These are phyloP conservation scores for Xerus rutilus DNA, from an alignment of 2,797 vertebrate species.

Conservation along the genomic window DNA sequence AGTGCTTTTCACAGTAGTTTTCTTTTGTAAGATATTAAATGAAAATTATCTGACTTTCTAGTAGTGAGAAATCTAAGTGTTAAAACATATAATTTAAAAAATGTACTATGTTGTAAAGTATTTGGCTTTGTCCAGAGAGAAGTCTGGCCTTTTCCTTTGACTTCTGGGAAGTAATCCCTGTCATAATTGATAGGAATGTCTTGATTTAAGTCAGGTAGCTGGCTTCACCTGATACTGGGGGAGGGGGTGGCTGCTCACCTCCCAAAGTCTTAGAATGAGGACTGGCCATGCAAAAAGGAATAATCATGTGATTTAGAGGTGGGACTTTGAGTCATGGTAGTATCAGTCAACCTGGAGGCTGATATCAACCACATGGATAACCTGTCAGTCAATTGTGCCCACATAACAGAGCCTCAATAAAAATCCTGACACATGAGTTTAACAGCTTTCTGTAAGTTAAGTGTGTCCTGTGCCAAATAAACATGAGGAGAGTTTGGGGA, in stretches of 20 bases:
- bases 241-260: background rate
- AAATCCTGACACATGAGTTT: background rate
- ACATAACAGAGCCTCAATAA: background rate
- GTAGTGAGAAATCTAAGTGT: constrained; percentile 35
- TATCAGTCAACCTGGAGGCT: background rate
- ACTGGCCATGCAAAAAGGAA: background rate
- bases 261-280: background rate
- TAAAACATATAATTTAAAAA: constrained; percentile 1
- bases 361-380: background rate
- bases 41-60: constrained; percentile 44
- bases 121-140: background rate
- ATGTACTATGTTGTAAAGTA: background rate
- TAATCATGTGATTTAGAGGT: background rate
- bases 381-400: too few relatives aligned
- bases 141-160: background rate
- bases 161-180: background rate
- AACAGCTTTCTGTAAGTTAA: background rate
- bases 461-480: background rate
- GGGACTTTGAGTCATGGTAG: background rate
- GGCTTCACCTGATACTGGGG: background rate
- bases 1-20: background rate
- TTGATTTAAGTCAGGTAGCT: background rate
- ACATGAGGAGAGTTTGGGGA: background rate
- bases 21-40: background rate
- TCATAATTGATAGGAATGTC: background rate